phyloP scores from a whole-genome alignment of 2,797 vertebrate genomes.

The Nyctibius grandis region DNA sequence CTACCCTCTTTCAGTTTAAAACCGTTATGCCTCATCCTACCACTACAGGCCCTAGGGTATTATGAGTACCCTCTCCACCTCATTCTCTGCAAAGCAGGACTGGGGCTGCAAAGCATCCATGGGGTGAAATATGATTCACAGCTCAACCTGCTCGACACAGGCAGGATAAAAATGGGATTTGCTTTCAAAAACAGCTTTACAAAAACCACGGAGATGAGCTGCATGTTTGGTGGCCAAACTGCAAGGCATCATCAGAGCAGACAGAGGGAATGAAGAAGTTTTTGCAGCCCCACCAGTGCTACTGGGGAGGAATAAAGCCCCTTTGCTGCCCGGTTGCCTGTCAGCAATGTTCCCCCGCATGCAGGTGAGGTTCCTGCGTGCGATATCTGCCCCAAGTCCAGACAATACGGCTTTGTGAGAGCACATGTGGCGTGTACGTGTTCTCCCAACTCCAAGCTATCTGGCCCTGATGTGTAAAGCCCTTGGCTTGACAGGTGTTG shows the following conservation, averaged over 20 bases:
- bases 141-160: neutral
- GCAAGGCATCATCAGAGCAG: neutral
- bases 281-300: neutral
- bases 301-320: neutral
- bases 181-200: neutral
- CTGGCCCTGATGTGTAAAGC: neutral
- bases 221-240: neutral
- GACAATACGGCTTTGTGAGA: neutral
- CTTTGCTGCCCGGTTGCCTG: neutral
- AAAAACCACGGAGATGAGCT: neutral
- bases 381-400: neutral
- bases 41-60: neutral
- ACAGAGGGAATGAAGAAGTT: neutral
- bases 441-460: neutral
- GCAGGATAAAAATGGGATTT: neutral
- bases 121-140: neutral
- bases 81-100: neutral
- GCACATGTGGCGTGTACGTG: accelerated
- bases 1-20: neutral
- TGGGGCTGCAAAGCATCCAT: neutral
- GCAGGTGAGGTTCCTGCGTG: neutral
- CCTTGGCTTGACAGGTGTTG: neutral
- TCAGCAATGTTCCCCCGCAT: accelerated
- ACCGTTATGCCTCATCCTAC: no score
- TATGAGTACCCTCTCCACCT: neutral